Base-by-base conservation (phyloP, 1,140 invertebrate species). In the Panagrolaimus sp. region DNA sequence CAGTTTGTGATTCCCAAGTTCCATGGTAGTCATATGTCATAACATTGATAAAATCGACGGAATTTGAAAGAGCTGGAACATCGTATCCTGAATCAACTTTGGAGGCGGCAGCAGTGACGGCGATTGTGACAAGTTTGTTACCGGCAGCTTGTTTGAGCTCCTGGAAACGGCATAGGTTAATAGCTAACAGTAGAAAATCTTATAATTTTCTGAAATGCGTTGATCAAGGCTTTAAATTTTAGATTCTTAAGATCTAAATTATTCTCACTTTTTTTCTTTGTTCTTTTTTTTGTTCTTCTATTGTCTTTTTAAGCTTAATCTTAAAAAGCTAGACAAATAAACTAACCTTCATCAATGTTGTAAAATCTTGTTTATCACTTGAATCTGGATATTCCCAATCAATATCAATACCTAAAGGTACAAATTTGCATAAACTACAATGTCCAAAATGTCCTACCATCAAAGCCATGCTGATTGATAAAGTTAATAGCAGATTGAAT, bases 401-500 rank as follows among this genome's bases (percentile, higher is more conserved):
- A 0, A 97, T 89, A 75, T 96, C 93, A n/a, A 94, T 84, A 7
- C 93, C 93, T 38, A 38, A 38, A 38, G 7, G 7, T 7, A 38
- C 2, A 38, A 38, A 38, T 38, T 38, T 38, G 31, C 31, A 38
- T 38, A 38, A 38, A 4, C 31, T 38, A 38, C 7, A 2, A 2
- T 38, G 7, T 38, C 31, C 7, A 38, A 38, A 4, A n/a, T n/a
- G n/a, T 38, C 31, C 7, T 38, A 38, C 31, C 31, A 80, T 96
- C 93, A 81, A 96, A 95, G 83, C 92, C 90, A 74, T 91, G 90
- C 79, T 92, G 90, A 27, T 93, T 87, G 1, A 96, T 85, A 85
- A 93, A 96, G 9, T 75, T 93, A 91, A 47, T 95, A 92, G 5
- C 91, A 90, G 79, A 93, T 91, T 78, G 93, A 93, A 3, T 93